Conservation (phyloP, 2,888 invertebrate genomes). For the Volucella bombylans region DNA sequence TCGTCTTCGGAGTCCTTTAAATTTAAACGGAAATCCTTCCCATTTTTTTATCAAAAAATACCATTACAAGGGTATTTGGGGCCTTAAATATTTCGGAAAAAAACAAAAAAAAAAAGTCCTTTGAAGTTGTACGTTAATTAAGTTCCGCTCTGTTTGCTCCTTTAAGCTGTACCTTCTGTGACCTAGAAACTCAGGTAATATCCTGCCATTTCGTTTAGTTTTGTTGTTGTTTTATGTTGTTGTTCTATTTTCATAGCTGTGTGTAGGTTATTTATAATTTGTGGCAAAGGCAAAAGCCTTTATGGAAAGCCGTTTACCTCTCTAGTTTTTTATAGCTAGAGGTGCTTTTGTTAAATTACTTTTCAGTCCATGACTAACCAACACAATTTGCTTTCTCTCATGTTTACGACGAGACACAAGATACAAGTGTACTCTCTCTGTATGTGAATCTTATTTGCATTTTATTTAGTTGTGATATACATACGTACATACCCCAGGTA, state of each 20-base stretch:
- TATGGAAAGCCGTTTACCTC: conserved; percentile 9
- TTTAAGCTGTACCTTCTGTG: conserved; percentile 23
- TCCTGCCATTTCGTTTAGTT: neutral
- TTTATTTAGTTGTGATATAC: conserved; percentile 9
- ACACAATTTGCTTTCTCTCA: neutral
- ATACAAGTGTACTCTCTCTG: neutral
- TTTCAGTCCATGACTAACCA: neutral
- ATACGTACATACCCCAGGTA: too few species aligned
- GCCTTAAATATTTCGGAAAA: neutral
- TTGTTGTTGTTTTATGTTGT: conserved; percentile 7
- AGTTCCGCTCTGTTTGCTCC: conserved; percentile 47
- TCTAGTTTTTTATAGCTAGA: neutral
- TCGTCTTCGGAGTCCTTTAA: conserved; percentile 50
- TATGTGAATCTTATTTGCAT: conserved; percentile 13
- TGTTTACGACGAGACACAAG: neutral
- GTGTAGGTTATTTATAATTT: conserved; percentile 42
- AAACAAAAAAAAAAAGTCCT: conserved; percentile 25
- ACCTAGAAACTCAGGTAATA: conserved; percentile 40
- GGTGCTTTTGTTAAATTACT: conserved; percentile 22
- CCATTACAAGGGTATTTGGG: neutral
- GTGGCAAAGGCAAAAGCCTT: conserved; percentile 1
- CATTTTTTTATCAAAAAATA: conserved; percentile 40
- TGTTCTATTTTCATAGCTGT: neutral
- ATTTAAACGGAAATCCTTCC: conserved; percentile 46
- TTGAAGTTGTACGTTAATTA: conserved; percentile 67